Conservation (phyloP, 2,888 invertebrate genomes). For the Odontomyia ornata region DNA sequence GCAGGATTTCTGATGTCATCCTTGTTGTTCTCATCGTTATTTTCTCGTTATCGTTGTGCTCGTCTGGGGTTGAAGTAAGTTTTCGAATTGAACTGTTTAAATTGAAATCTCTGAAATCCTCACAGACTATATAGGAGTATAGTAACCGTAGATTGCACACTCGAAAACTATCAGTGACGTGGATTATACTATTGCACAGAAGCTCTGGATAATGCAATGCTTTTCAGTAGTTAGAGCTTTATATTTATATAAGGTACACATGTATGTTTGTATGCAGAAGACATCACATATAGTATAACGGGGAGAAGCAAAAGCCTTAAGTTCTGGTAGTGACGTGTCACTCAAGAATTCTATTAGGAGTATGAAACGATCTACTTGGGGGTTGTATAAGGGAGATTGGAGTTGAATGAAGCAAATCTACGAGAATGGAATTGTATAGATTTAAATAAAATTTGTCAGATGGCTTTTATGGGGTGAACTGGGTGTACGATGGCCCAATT, state of each 20-base stretch:
- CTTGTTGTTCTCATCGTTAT: neutral
- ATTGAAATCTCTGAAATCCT: neutral
- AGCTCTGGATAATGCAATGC: neutral
- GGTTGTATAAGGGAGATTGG: neutral
- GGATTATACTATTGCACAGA: neutral
- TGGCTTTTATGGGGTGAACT: too few species aligned
- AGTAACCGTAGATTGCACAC: neutral
- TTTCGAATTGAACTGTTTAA: neutral
- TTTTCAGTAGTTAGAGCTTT: neutral
- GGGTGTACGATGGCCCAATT: too few species aligned
- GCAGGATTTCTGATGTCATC: neutral
- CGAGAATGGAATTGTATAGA: too few species aligned
- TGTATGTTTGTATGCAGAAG: neutral
- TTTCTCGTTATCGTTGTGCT: neutral
- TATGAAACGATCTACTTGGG: neutral
- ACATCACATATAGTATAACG: neutral
- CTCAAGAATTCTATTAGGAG: neutral
- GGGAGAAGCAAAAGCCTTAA: neutral
- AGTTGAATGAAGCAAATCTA: too few species aligned
- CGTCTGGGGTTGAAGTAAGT: neutral
- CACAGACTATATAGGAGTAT: neutral
- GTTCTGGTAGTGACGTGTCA: constrained; percentile 1
- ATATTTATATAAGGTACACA: neutral
- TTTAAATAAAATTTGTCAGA: too few species aligned
- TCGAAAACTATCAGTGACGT: neutral